Evolutionary conservation across 2,113 vertebrate species (phyloP), one percentile per base, ranked within the genome.

Genomic region (Urocitellus parryii): DNA sequence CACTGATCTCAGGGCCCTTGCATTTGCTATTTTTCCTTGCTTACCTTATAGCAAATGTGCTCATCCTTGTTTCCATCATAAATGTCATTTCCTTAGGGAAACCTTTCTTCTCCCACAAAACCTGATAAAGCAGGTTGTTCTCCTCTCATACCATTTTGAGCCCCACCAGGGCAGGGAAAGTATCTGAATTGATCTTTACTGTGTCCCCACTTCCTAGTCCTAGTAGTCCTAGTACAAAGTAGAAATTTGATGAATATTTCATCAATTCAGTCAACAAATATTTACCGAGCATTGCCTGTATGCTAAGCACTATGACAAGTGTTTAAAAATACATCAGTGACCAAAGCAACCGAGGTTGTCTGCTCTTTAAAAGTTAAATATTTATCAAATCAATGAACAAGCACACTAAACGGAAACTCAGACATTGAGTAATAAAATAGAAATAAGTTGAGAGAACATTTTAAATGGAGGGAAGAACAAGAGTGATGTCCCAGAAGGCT

Each of bases 331-430:
- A 72, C 18, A 74, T 73, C 34, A 48, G 79, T 89, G 68, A 42
- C 65, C 73, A 45, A 80, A 91, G 42, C 51, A 88, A 48, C 42
- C n/a, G 58, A 88, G 48, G 77, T 29, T 6, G 25, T 95, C 88
- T 95, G 45, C n/a, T 84, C 81, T 80, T 25, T 42, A 89, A 73
- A 72, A 92, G n/a, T 34, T 53, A 90, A 24, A 39, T 77, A 79
- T 13, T 76, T 83, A 48, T 73, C 90, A 85, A 45, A 88, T 67
- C 82, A 77, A 34, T 81, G 27, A 42, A n/a, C 9, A 3, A 93
- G 16, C 22, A 37, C 16, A 72, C 25, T 37, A 20, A 77, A 5
- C 16, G 78, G 53, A 94, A 12, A 84, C 37, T 29, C 32, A 9
- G 85, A 14, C 14, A 13, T 1, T 0, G 8, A 61, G 8, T 56